Evolutionary conservation across 2,797 vertebrate species (phyloP).

Genomic region (Sardinella longiceps): DNA sequence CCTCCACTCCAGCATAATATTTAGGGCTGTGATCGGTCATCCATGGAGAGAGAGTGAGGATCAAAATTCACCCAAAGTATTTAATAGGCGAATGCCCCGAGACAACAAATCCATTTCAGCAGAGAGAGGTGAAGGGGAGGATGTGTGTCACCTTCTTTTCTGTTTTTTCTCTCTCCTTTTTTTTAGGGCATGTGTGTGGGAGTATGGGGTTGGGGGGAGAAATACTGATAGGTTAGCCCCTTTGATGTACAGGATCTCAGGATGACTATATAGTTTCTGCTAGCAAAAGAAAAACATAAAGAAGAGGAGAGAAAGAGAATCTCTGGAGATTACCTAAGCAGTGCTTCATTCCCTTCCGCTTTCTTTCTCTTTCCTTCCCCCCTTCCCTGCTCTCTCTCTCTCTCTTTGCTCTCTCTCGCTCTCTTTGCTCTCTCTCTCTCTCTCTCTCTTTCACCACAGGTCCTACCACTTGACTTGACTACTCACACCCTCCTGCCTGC

Average conservation of each 20-base stretch:
- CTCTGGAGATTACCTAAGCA: not conserved
- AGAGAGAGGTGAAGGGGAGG: not conserved
- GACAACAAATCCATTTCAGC: not conserved
- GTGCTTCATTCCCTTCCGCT: not conserved
- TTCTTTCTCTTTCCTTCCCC: not conserved
- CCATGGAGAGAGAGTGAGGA: not conserved
- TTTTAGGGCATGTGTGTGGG: not conserved
- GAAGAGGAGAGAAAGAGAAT: not conserved
- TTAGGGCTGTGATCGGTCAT: slow-evolving; percentile 11
- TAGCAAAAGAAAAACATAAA: not conserved
- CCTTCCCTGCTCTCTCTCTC: too few species aligned
- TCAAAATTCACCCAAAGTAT: slow-evolving; percentile 10
- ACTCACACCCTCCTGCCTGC: slow-evolving; percentile 63
- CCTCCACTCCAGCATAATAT: not conserved
- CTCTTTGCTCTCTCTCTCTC: slow-evolving; percentile 56
- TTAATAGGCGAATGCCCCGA: slow-evolving; percentile 5
- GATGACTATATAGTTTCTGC: not conserved
- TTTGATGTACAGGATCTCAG: not conserved
- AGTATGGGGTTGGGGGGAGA: not conserved
- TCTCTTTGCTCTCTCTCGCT: slow-evolving; percentile 37
- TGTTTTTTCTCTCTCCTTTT: too few species aligned
- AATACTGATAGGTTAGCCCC: not conserved
- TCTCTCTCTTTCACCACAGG: slow-evolving; percentile 55
- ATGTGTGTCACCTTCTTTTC: too few species aligned
- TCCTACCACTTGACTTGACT: too few species aligned